A percentile compares a stretch with the other conserved stretches of the same genome.
Conservation (phyloP, 2,888 invertebrate genomes). For the Drymonia ruficornis region DNA sequence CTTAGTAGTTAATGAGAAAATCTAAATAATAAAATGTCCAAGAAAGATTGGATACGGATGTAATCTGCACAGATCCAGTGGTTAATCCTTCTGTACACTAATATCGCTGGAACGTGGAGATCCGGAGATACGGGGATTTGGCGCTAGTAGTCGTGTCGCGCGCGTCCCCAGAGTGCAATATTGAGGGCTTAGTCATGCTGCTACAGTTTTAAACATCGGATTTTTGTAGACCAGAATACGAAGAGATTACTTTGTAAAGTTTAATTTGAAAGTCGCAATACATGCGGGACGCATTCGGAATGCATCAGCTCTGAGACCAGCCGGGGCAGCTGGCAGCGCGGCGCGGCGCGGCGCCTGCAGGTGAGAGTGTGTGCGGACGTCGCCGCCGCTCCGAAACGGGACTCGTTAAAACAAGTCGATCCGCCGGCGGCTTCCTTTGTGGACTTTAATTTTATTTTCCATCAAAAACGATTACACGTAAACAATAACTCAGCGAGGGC, state of each 20-base stretch:
- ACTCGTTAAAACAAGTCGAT: not conserved
- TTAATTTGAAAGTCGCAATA: too few relatives aligned
- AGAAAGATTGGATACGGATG: too few relatives aligned
- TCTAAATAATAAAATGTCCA: too few relatives aligned
- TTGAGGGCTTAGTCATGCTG: not conserved
- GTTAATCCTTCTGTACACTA: not conserved
- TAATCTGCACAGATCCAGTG: too few relatives aligned
- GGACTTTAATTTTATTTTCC: not conserved
- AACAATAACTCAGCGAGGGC: constrained; percentile 1
- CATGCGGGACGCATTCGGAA: too few relatives aligned
- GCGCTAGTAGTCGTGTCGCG: not conserved
- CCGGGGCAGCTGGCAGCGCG: too few relatives aligned
- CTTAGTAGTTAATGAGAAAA: too few relatives aligned
- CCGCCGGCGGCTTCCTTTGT: not conserved
- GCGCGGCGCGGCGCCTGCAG: too few relatives aligned
- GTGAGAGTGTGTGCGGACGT: not conserved
- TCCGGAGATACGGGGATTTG: not conserved
- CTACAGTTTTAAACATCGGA: not conserved
- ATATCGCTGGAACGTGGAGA: not conserved
- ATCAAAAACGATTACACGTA: constrained; percentile 1
- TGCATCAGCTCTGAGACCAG: too few relatives aligned
- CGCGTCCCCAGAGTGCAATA: not conserved
- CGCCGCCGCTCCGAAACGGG: not conserved
- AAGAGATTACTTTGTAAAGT: too few relatives aligned
- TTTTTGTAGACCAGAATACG: too few relatives aligned